These are phyloP conservation scores for Strigops habroptila DNA, from an alignment of 2,113 vertebrate species.

Conservation along the genomic window DNA sequence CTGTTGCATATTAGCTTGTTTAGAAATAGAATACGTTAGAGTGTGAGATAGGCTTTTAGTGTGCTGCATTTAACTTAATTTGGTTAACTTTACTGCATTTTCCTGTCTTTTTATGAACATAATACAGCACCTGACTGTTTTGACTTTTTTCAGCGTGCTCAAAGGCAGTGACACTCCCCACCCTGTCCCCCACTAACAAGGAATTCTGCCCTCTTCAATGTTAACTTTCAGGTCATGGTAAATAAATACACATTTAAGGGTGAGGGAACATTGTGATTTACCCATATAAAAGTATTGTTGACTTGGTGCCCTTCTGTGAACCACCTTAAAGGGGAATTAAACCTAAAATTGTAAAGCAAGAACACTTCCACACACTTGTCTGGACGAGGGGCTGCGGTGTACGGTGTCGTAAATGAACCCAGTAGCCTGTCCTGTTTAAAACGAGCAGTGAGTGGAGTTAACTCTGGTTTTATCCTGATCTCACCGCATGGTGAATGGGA, in stretches of 20 bases:
- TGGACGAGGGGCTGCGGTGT: conserved; percentile 29
- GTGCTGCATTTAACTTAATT: background rate
- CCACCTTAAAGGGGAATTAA: conserved; percentile 21
- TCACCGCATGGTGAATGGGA: conserved; percentile 36
- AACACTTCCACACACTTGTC: conserved; percentile 58
- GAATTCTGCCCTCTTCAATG: background rate
- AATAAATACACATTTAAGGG: conserved; percentile 11
- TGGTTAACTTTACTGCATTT: background rate
- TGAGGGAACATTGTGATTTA: background rate
- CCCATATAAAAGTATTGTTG: conserved; percentile 26
- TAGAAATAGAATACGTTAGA: background rate
- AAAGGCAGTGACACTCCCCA: background rate
- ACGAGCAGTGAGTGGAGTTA: conserved; percentile 28
- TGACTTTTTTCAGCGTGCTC: background rate
- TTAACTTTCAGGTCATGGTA: background rate
- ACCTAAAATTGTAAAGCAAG: conserved; percentile 37
- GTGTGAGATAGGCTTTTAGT: background rate
- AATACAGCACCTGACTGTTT: background rate
- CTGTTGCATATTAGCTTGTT: background rate
- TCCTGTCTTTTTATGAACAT: background rate
- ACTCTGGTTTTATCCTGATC: conserved; percentile 7
- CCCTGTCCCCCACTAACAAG: background rate
- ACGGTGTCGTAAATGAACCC: conserved; percentile 1
- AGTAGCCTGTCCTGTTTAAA: conserved; percentile 43
- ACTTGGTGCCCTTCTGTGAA: conserved; percentile 32